These are phyloP conservation scores for Cherax quadricarinatus DNA, from an alignment of 1,140 invertebrate genomes.

Conservation along the genomic window DNA sequence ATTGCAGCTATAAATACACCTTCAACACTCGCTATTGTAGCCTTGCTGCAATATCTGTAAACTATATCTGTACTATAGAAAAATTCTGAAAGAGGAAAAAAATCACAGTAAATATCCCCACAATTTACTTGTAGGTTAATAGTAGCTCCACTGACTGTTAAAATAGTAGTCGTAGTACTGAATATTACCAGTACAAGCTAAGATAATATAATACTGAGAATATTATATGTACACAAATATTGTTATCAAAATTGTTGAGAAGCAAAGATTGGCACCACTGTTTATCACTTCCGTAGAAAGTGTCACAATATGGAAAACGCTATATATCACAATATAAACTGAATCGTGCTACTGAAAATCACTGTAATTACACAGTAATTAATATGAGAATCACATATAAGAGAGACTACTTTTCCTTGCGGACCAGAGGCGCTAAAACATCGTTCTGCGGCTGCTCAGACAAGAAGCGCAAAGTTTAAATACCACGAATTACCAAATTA, in stretches of 20 bases:
- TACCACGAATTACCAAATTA: neutral
- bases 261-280: neutral
- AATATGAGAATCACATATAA: neutral
- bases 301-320: neutral
- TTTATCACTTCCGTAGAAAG: neutral
- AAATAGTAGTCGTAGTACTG: neutral
- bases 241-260: neutral
- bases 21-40: neutral
- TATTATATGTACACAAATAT: neutral
- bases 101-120: neutral
- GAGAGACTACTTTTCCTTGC: neutral
- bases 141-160: neutral
- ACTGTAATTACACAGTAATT: neutral
- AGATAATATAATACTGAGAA: neutral
- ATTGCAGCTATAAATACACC: neutral
- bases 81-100: neutral
- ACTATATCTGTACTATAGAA: neutral
- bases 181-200: neutral
- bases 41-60: neutral
- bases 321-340: neutral
- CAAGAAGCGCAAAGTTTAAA: neutral
- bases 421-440: neutral
- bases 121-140: neutral
- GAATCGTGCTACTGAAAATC: neutral
- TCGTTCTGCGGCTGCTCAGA: neutral